These are phyloP conservation scores for Ormyrus nitidulus DNA, from an alignment of 2,888 invertebrate genomes.

Conservation along the genomic window DNA sequence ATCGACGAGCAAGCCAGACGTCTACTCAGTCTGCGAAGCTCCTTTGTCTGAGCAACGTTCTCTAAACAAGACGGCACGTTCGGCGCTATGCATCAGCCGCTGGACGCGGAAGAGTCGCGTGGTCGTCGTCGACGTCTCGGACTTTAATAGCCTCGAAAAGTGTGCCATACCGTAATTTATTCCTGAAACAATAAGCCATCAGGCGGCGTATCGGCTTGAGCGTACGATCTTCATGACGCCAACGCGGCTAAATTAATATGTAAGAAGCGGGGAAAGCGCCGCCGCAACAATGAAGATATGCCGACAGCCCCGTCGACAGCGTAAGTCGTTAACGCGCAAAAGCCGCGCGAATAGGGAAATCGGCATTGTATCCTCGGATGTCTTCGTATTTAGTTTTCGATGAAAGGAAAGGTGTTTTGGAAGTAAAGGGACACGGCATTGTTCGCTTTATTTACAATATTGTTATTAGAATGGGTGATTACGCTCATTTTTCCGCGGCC, in stretches of 20 bases:
- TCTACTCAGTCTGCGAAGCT: constrained; percentile 5
- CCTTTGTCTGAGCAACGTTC: constrained; percentile 30
- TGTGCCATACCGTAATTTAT: constrained; percentile 39
- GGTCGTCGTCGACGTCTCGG: constrained; percentile 4
- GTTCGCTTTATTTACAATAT: no score
- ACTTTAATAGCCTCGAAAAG: constrained; percentile 41
- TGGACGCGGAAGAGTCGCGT: not conserved
- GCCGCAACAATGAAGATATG: no score
- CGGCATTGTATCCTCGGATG: no score
- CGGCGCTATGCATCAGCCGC: not conserved
- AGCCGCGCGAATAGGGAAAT: no score
- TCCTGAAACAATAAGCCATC: constrained; percentile 40
- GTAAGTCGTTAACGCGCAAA: no score
- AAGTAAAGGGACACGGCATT: no score
- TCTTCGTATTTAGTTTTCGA: no score
- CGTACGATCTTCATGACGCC: constrained; percentile 32
- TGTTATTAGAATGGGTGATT: no score
- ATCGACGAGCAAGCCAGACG: not conserved
- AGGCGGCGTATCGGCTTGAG: not conserved
- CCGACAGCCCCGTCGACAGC: no score
- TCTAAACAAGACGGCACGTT: not conserved
- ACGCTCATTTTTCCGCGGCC: no score
- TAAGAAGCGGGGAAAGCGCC: not conserved
- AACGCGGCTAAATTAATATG: constrained; percentile 45
- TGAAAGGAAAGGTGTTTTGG: no score